Percentiles rank a stretch among this genome's conserved stretches.
Evolutionary conservation across 2,888 invertebrate species (phyloP).

Genomic region (Deilephila porcellus): DNA sequence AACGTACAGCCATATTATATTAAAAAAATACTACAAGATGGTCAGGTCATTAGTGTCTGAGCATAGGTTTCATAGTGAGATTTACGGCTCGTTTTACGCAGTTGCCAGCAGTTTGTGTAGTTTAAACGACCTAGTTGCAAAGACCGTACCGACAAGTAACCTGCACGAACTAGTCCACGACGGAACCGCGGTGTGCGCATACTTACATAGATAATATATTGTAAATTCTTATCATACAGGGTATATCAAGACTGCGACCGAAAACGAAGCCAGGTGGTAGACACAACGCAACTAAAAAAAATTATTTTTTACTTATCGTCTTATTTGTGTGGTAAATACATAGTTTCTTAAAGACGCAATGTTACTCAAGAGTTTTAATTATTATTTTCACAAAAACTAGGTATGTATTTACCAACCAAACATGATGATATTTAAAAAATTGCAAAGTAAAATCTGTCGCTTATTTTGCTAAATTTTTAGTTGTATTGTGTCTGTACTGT

Average conservation of each 20-base stretch:
- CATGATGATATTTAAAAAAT: too few species aligned
- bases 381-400: too few species aligned
- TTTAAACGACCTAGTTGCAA: conserved; percentile 1
- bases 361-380: too few species aligned
- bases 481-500: too few species aligned
- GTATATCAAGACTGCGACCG: not conserved
- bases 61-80: not conserved
- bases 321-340: too few species aligned
- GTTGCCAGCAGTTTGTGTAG: conserved; percentile 30
- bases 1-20: not conserved
- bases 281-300: too few species aligned
- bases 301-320: too few species aligned
- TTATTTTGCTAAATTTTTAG: too few species aligned
- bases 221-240: not conserved
- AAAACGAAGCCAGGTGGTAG: too few species aligned
- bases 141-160: conserved; percentile 13
- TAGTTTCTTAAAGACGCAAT: too few species aligned
- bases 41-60: not conserved
- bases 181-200: not conserved
- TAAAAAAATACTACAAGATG: not conserved
- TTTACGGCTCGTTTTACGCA: conserved; percentile 32
- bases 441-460: too few species aligned
- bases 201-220: not conserved
- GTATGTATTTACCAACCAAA: too few species aligned
- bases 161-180: conserved; percentile 5